Conservation (phyloP, 2,113 vertebrate genomes). For the Sphaerodactylus townsendi region DNA sequence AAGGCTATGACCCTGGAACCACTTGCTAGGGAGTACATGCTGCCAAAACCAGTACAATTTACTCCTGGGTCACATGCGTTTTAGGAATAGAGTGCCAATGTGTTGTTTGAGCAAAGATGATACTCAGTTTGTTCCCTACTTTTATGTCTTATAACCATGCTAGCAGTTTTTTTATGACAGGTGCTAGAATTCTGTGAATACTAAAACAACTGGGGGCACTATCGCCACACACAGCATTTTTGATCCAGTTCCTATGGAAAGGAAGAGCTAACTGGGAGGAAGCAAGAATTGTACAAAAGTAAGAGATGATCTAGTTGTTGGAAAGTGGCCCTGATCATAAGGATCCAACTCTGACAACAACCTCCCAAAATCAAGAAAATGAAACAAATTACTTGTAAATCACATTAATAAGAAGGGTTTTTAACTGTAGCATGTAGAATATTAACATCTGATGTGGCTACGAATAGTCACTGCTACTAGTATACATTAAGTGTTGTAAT, state of each 20-base stretch:
- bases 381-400: constrained; percentile 73
- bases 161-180: not conserved
- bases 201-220: not conserved
- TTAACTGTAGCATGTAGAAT: constrained; percentile 74
- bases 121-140: not conserved
- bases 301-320: constrained; percentile 9
- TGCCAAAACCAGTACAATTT: not conserved
- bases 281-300: not conserved
- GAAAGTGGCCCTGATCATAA: constrained; percentile 35
- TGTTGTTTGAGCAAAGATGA: not conserved
- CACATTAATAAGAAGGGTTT: constrained; percentile 72
- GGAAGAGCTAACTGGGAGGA: not conserved
- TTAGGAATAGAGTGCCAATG: not conserved
- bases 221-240: not conserved
- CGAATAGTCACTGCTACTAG: constrained; percentile 77
- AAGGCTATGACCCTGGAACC: not conserved
- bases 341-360: constrained; percentile 49
- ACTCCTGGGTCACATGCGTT: not conserved
- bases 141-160: not conserved
- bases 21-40: not conserved
- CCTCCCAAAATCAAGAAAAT: constrained; percentile 60
- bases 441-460: constrained; percentile 76
- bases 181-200: not conserved
- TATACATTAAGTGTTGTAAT: constrained; percentile 85
- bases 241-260: not conserved